phyloP scores from a whole-genome alignment of 1,140 invertebrate genomes.

The Cheumatopsyche charites region DNA sequence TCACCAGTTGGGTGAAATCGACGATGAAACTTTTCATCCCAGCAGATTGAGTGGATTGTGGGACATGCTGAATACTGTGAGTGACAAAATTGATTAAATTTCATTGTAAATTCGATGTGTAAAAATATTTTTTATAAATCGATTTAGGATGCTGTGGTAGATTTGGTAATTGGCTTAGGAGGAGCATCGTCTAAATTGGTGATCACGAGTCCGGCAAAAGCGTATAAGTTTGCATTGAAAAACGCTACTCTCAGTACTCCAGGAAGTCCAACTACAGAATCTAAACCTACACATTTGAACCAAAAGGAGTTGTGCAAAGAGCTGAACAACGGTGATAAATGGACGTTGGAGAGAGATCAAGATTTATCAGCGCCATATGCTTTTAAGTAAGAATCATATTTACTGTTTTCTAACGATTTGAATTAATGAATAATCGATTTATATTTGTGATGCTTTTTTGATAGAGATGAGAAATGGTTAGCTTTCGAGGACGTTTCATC shows the following conservation, averaged over 20 bases:
- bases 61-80: constrained; percentile 79
- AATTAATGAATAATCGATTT: not conserved
- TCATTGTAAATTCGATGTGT: not conserved
- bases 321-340: constrained; percentile 65
- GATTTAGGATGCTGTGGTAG: constrained; percentile 75
- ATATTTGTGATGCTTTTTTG: constrained; percentile 7
- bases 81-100: constrained; percentile 37
- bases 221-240: constrained; percentile 69
- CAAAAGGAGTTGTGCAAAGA: constrained; percentile 69
- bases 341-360: constrained; percentile 79
- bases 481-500: constrained; percentile 78
- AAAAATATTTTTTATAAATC: constrained; percentile 32
- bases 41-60: constrained; percentile 77
- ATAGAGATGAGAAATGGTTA: constrained; percentile 72
- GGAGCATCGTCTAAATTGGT: constrained; percentile 72
- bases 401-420: not conserved
- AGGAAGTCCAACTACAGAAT: constrained; percentile 66
- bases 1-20: constrained; percentile 68
- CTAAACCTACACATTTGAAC: constrained; percentile 63
- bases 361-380: constrained; percentile 80
- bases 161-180: constrained; percentile 74
- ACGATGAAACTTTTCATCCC: constrained; percentile 75
- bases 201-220: constrained; percentile 72
- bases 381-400: constrained; percentile 61
- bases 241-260: constrained; percentile 71